Evolutionary conservation across 2,888 invertebrate genomes (phyloP).

Genomic region (Hirtodrosophila duncani): DNA sequence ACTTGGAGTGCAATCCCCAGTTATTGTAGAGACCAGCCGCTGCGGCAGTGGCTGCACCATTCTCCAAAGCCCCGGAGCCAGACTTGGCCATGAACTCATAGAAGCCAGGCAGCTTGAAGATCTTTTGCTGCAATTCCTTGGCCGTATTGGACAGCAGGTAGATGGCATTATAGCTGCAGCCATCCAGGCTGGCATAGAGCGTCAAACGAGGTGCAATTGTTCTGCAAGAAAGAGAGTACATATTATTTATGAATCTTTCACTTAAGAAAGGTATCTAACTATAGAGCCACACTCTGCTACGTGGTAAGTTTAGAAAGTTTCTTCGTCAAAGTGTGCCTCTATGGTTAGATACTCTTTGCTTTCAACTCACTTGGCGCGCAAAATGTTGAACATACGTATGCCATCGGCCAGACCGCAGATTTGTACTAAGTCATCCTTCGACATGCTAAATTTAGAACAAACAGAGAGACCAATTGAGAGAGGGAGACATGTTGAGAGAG

Average conservation of each 20-base stretch:
- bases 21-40: conserved; percentile 51
- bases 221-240: conserved; percentile 77
- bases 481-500: background rate
- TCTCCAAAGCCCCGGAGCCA: conserved; percentile 55
- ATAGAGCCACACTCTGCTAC: no score
- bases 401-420: conserved; percentile 97
- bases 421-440: conserved; percentile 94
- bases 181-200: conserved; percentile 88
- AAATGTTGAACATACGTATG: conserved; percentile 92
- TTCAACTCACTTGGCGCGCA: conserved; percentile 87
- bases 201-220: conserved; percentile 87
- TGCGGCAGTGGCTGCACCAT: conserved; percentile 40
- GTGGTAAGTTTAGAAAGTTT: no score
- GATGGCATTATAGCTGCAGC: conserved; percentile 86
- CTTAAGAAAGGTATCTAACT: conserved; percentile 1
- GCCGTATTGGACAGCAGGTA: conserved; percentile 86
- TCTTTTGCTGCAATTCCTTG: conserved; percentile 83
- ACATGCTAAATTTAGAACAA: conserved; percentile 80
- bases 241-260: background rate
- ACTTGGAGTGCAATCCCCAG: conserved; percentile 77
- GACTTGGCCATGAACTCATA: conserved; percentile 74
- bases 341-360: no score
- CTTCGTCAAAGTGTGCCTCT: no score
- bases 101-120: conserved; percentile 82
- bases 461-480: background rate